phyloP scores from a whole-genome alignment of 2,888 invertebrate genomes.

The Apamea anceps region DNA sequence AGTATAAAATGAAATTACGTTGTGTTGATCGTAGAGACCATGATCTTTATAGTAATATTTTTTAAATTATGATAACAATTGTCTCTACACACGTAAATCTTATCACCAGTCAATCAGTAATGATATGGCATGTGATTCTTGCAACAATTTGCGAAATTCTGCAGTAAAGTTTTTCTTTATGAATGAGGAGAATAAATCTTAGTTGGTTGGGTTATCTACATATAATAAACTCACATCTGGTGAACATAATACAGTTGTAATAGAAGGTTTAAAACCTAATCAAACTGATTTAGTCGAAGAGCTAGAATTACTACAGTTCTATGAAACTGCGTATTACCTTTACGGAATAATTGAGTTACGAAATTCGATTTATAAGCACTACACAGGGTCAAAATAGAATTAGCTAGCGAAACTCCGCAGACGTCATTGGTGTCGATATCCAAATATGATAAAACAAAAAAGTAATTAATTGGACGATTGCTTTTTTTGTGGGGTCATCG shows the following conservation, averaged over 20 bases:
- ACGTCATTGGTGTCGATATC: too few relatives aligned
- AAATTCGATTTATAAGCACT: background rate
- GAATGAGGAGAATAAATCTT: background rate
- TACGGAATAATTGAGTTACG: background rate
- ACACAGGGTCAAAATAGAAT: too few relatives aligned
- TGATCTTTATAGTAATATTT: background rate
- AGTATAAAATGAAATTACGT: background rate
- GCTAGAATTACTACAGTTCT: background rate
- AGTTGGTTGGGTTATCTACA: background rate
- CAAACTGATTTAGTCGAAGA: background rate
- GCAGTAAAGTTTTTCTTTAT: background rate
- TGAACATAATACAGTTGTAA: background rate
- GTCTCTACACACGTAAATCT: background rate
- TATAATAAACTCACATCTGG: background rate
- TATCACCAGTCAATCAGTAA: slow-evolving; percentile 13
- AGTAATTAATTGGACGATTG: too few relatives aligned
- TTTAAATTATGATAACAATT: background rate
- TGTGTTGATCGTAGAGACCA: too few relatives aligned
- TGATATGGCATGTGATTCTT: background rate
- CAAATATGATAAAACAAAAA: too few relatives aligned
- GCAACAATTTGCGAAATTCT: background rate
- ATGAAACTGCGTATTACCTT: too few relatives aligned
- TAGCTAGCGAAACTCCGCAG: too few relatives aligned
- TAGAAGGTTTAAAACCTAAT: background rate
- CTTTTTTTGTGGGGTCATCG: too few relatives aligned